Base-by-base conservation (phyloP, 1,140 invertebrate genomes). In the Calliopsis andreniformis region DNA sequence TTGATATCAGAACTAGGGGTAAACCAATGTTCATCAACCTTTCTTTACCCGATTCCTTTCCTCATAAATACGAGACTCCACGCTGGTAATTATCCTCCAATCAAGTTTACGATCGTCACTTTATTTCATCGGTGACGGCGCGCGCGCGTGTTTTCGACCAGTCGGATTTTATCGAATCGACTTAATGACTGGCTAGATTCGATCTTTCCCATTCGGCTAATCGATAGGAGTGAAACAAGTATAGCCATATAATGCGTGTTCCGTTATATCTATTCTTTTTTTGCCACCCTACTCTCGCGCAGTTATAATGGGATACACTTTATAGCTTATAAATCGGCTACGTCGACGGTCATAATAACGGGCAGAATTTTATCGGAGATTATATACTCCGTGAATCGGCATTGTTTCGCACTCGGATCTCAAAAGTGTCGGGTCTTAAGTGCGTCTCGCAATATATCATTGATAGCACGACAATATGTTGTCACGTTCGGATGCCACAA, bases 141-240 rank as follows among this genome's bases (percentile, higher is more conserved):
- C 35, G 3, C 35, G 35, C 35, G 3, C 35, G 35, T 3, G 3
- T 10, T 39, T 39, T 39, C 45, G 45, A 18, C 3, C 16, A 4
- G 16, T n/a, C n/a, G 45, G 45, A 47, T 47, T 47, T n/a, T 47
- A n/a, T 18, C 23, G 35, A 43, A 7, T 43, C 59, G 39, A 16
- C 23, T 62, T 28, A 43, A 43, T n/a, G 23, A 43, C 39, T 16
- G 39, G 39, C 10, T 42, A 43, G 16, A 16, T 62, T 28, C 59
- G 59, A 43, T 61, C 32, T 39, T 61, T 6, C 30, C n/a, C 58
- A 16, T 39, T 61, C 58, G 6, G 32, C 12, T 61, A 42, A 61
- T 39, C 3, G 12, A 25, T 28, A 0, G 16, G 8, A 25, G 12
- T 23, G 16, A 18, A 28, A 62, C 59, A 62, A 23, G 39, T 61